Evolutionary conservation across 1,140 invertebrate species (phyloP).

Genomic region (Tribolium madens): DNA sequence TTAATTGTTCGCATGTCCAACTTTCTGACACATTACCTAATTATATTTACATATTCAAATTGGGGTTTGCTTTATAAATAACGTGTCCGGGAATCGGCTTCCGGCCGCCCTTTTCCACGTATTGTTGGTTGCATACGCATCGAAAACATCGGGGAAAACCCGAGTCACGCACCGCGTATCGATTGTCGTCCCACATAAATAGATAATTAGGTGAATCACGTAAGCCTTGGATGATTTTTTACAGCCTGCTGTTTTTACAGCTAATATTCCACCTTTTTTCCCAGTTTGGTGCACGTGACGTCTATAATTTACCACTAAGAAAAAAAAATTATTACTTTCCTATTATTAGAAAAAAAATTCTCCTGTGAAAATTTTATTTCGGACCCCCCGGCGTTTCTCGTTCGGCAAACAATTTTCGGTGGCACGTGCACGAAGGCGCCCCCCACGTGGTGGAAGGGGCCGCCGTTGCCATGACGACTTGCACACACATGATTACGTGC

Average conservation of each 20-base stretch:
- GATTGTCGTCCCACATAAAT: slow-evolving; percentile 34
- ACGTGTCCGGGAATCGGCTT: neutral
- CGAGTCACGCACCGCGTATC: slow-evolving; percentile 39
- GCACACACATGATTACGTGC: slow-evolving; percentile 41
- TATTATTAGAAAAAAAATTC: neutral
- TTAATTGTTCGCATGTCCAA: slow-evolving; percentile 47
- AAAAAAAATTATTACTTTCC: slow-evolving; percentile 33
- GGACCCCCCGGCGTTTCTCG: neutral
- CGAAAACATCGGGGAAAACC: neutral
- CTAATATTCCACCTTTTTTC: slow-evolving; percentile 38
- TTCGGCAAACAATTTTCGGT: slow-evolving; percentile 6
- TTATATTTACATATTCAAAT: slow-evolving; percentile 49
- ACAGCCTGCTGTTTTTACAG: slow-evolving; percentile 20
- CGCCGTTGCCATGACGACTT: slow-evolving; percentile 28
- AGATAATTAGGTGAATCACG: slow-evolving; percentile 46
- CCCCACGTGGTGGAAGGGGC: slow-evolving; percentile 29
- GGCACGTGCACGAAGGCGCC: slow-evolving; percentile 16
- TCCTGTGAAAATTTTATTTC: neutral
- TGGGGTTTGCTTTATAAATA: slow-evolving; percentile 37
- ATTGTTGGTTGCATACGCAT: slow-evolving; percentile 30
- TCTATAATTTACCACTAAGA: slow-evolving; percentile 39
- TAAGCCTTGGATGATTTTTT: slow-evolving; percentile 35
- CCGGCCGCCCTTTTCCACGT: slow-evolving; percentile 6
- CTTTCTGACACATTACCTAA: slow-evolving; percentile 45
- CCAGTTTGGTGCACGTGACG: slow-evolving; percentile 32